Evolutionary conservation across 2,888 invertebrate genomes (phyloP).

Genomic region (Lordiphosa andalusiaca): DNA sequence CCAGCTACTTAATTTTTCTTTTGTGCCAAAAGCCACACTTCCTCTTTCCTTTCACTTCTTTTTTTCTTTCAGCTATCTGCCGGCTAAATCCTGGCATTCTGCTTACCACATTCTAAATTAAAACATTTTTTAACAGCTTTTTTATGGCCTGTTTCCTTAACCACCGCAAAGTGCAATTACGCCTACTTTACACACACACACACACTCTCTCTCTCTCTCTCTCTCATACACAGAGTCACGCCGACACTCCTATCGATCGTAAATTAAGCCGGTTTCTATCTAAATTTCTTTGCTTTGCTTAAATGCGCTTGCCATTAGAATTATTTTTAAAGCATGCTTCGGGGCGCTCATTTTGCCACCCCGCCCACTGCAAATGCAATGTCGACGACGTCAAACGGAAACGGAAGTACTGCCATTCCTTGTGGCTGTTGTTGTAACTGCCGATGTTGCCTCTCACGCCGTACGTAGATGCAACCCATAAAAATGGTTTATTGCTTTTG

Average conservation of each 20-base stretch:
- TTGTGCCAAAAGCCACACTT: too few species aligned
- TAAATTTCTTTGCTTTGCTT: slow-evolving; percentile 2
- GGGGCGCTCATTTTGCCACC: slow-evolving; percentile 1
- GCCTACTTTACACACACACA: neutral
- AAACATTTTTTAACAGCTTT: slow-evolving; percentile 3
- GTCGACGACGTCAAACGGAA: slow-evolving; percentile 26
- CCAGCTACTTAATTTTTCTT: too few species aligned
- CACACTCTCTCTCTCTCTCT: neutral
- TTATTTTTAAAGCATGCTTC: slow-evolving; percentile 20
- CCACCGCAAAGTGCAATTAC: too few species aligned
- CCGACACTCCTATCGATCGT: slow-evolving; percentile 23
- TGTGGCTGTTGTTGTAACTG: slow-evolving; percentile 5
- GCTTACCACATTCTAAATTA: neutral
- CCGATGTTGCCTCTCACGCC: neutral
- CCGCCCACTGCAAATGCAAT: neutral
- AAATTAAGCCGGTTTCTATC: slow-evolving; percentile 19
- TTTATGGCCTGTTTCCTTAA: neutral
- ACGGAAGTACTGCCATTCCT: slow-evolving; percentile 28
- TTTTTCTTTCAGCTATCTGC: too few species aligned
- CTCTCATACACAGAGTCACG: slow-evolving; percentile 2
- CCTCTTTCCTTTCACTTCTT: too few species aligned
- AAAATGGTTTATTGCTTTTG: slow-evolving; percentile 35
- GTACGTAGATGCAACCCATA: slow-evolving; percentile 18
- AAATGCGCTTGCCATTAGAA: slow-evolving; percentile 24
- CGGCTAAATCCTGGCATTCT: too few species aligned